phyloP scores from a whole-genome alignment of 2,888 invertebrate species.

The Netelia inedita region DNA sequence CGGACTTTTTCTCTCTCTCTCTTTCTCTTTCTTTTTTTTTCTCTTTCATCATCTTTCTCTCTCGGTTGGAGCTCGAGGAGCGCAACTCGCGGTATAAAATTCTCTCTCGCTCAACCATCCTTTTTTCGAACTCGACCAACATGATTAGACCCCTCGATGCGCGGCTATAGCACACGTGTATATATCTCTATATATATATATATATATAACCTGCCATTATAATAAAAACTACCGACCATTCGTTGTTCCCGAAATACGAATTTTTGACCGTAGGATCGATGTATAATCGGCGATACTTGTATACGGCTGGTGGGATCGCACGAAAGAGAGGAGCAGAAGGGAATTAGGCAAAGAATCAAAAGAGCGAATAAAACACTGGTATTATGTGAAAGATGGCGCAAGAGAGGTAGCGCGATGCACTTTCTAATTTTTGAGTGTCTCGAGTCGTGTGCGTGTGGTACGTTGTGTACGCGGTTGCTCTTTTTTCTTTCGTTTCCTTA shows the following conservation, averaged over 20 bases:
- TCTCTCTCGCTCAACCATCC: constrained; percentile 51
- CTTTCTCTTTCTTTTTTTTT: constrained; percentile 57
- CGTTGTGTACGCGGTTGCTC: not conserved
- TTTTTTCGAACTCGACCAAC: constrained; percentile 49
- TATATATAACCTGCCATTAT: constrained; percentile 49
- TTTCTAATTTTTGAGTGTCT: constrained; percentile 51
- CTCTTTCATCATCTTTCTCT: constrained; percentile 53
- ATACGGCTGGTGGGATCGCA: constrained; percentile 8
- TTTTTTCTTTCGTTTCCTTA: constrained; percentile 12
- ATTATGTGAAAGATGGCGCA: constrained; percentile 25
- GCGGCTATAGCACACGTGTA: not conserved
- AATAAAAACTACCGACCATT: constrained; percentile 42
- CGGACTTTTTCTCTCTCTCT: constrained; percentile 42
- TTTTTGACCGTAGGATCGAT: constrained; percentile 40
- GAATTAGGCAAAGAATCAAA: constrained; percentile 32
- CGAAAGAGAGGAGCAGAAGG: constrained; percentile 28
- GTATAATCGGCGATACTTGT: constrained; percentile 41
- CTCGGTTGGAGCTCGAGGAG: constrained; percentile 19
- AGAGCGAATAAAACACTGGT: constrained; percentile 38
- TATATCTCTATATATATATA: not conserved
- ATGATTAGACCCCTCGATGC: constrained; percentile 57
- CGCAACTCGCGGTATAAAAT: constrained; percentile 27
- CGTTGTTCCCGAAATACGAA: constrained; percentile 34
- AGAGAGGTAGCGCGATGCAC: constrained; percentile 53
- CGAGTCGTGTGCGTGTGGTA: not conserved